Conservation (phyloP, 2,888 invertebrate genomes). For the Eucera pruinosa region DNA sequence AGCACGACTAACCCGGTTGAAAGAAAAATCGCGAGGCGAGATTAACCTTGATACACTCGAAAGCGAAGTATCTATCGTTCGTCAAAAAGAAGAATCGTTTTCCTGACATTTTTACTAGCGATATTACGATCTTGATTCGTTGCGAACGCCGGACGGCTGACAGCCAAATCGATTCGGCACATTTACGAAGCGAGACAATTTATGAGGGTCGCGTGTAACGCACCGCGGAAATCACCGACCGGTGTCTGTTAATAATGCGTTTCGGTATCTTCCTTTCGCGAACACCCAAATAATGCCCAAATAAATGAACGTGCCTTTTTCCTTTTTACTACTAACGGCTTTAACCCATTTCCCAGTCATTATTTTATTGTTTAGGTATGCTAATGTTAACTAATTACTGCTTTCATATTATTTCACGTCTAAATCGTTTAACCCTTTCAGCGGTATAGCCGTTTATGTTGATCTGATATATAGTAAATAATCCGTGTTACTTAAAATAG, state of each 20-base stretch:
- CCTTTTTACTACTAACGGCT: too few relatives aligned
- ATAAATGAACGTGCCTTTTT: too few relatives aligned
- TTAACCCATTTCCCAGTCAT: too few relatives aligned
- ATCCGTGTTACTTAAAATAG: too few relatives aligned
- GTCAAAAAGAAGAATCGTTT: conserved; percentile 37
- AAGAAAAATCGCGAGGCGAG: conserved; percentile 30
- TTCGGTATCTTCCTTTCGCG: conserved; percentile 50
- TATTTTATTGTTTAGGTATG: too few relatives aligned
- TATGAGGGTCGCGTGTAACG: conserved; percentile 52
- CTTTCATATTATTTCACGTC: too few relatives aligned
- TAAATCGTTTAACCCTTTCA: too few relatives aligned
- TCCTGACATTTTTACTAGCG: conserved; percentile 51
- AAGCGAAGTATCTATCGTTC: conserved; percentile 31
- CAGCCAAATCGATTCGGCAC: conserved; percentile 56
- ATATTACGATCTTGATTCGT: conserved; percentile 59
- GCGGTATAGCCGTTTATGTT: too few relatives aligned
- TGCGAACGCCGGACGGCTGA: conserved; percentile 40
- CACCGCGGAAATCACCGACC: conserved; percentile 41
- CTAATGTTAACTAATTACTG: too few relatives aligned
- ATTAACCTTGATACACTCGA: conserved; percentile 38
- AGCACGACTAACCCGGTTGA: not conserved
- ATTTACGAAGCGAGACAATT: conserved; percentile 63
- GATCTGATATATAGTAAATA: too few relatives aligned
- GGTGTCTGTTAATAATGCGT: conserved; percentile 64
- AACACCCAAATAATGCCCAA: conserved; percentile 23